Percentiles rank a stretch among this genome's conserved stretches.
phyloP scores from a whole-genome alignment of 2,888 invertebrate genomes.

The Bibio marci region DNA sequence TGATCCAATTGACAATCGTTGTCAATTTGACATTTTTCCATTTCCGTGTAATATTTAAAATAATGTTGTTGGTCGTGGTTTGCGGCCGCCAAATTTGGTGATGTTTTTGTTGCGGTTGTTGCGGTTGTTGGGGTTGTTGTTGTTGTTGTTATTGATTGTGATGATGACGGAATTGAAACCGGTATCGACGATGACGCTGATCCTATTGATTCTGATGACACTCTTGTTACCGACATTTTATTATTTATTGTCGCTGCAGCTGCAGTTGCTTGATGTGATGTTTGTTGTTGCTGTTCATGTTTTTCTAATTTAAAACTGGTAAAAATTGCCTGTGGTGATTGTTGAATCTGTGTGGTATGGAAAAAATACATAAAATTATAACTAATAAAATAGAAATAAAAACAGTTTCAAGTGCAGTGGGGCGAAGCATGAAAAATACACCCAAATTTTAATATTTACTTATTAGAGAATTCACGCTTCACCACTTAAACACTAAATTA shows the following conservation, averaged over 20 bases:
- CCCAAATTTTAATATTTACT: background rate
- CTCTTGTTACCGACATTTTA: too few relatives aligned
- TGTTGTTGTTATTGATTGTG: slow-evolving; percentile 14
- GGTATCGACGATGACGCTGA: background rate
- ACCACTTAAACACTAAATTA: too few relatives aligned
- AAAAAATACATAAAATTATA: background rate
- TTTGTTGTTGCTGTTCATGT: slow-evolving; percentile 28
- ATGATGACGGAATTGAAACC: background rate
- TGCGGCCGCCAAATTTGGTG: slow-evolving; percentile 8
- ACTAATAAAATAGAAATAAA: slow-evolving; percentile 11
- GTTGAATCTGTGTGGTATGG: slow-evolving; percentile 29
- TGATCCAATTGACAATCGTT: slow-evolving; percentile 39
- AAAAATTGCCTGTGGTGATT: slow-evolving; percentile 79
- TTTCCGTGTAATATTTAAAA: slow-evolving; percentile 7
- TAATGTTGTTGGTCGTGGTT: background rate
- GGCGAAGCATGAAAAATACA: background rate
- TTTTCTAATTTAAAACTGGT: slow-evolving; percentile 86
- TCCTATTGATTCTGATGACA: background rate
- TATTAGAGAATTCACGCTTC: too few relatives aligned
- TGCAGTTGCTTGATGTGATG: too few relatives aligned
- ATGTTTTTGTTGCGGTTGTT: slow-evolving; percentile 16
- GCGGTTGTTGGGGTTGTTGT: too few relatives aligned
- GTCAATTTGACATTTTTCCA: slow-evolving; percentile 52
- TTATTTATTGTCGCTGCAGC: too few relatives aligned
- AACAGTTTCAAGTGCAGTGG: too few relatives aligned